Conservation (phyloP, 2,797 vertebrate genomes). For the Malacoctenus gilli region DNA sequence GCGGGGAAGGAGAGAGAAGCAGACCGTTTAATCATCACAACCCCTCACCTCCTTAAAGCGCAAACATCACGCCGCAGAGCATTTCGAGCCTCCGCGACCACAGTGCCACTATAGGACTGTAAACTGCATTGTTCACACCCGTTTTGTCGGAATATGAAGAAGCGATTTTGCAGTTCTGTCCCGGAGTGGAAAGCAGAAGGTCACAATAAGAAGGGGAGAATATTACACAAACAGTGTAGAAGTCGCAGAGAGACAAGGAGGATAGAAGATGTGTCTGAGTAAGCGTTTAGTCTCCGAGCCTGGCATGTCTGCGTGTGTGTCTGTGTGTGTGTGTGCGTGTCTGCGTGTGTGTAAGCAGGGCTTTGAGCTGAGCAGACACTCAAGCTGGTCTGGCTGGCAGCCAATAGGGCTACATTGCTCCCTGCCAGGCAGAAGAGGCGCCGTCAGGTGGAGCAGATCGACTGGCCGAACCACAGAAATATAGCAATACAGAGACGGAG, state of each 20-base stretch:
- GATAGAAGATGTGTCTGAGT: conserved; percentile 37
- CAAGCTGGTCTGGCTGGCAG: conserved; percentile 80
- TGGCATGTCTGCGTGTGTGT: conserved; percentile 27
- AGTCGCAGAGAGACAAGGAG: conserved; percentile 41
- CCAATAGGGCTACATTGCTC: conserved; percentile 75
- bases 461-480: conserved; percentile 74
- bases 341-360: conserved; percentile 34
- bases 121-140: conserved; percentile 44
- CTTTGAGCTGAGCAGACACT: conserved; percentile 78
- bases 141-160: conserved; percentile 52
- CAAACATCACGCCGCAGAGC: conserved; percentile 47
- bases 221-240: neutral
- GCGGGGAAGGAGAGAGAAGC: conserved; percentile 48
- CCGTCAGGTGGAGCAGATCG: conserved; percentile 79
- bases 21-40: conserved; percentile 48
- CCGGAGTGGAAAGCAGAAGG: conserved; percentile 26
- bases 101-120: conserved; percentile 40
- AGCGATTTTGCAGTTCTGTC: conserved; percentile 19
- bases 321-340: conserved; percentile 17
- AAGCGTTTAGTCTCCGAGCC: no score
- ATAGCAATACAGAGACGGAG: conserved; percentile 62
- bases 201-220: conserved; percentile 6
- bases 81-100: conserved; percentile 48
- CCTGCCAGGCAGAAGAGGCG: conserved; percentile 77
- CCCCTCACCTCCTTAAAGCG: conserved; percentile 26